Evolutionary conservation across 2,113 vertebrate genomes (phyloP).

Genomic region (Penelope pileata): DNA sequence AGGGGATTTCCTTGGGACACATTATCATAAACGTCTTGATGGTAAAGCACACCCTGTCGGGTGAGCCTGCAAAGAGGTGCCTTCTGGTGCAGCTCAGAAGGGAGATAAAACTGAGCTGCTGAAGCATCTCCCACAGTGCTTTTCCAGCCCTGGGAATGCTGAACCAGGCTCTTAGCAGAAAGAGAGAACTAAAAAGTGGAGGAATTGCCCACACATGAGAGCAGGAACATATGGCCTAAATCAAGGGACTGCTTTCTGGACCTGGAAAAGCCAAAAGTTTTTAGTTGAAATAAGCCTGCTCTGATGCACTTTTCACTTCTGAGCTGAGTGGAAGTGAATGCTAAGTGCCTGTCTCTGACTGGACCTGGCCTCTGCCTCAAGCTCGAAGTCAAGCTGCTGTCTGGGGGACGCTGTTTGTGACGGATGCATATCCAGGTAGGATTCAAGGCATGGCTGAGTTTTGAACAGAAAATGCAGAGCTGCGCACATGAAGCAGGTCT

Average conservation of each 20-base stretch:
- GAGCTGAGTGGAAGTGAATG: background rate
- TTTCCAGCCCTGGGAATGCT: background rate
- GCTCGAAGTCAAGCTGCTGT: background rate
- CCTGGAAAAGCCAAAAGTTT: background rate
- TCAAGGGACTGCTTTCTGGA: background rate
- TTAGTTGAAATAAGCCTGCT: background rate
- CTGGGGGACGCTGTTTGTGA: background rate
- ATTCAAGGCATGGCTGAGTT: background rate
- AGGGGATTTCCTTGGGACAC: background rate
- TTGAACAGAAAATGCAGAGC: background rate
- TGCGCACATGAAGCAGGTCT: background rate
- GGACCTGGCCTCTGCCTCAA: background rate
- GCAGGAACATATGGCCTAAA: background rate
- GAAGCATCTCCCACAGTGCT: background rate
- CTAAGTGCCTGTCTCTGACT: background rate
- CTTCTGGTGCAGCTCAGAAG: background rate
- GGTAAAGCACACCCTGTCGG: accelerated
- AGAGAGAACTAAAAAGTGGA: background rate
- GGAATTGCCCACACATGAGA: background rate
- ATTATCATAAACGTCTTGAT: background rate
- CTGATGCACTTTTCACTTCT: background rate
- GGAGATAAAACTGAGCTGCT: background rate
- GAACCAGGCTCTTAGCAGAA: background rate
- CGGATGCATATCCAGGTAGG: background rate
- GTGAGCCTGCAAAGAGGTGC: background rate